Conservation (phyloP, 2,888 invertebrate species). For the Oxytorus armatus region DNA sequence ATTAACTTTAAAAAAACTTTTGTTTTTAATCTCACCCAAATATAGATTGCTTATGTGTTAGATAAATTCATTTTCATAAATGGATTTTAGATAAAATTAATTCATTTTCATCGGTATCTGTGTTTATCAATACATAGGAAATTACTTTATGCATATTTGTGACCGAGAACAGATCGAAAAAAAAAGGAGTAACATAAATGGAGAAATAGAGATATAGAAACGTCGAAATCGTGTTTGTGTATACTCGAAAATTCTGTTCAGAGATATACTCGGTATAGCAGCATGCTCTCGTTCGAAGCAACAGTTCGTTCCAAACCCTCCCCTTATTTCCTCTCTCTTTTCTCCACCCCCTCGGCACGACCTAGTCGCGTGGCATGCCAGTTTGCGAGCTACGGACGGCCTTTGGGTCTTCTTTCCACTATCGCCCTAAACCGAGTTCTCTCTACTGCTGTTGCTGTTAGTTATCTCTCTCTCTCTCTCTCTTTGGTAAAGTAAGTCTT, state of each 20-base stretch:
- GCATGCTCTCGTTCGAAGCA: conserved; percentile 80
- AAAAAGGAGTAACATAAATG: background rate
- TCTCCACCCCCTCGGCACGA: conserved; percentile 57
- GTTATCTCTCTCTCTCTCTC: conserved; percentile 50
- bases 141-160: background rate
- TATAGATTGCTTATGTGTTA: background rate
- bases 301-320: conserved; percentile 79
- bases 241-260: conserved; percentile 67
- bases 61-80: background rate
- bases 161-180: background rate
- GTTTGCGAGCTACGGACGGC: conserved; percentile 55
- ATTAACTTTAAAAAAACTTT: background rate
- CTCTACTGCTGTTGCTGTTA: conserved; percentile 39
- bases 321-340: conserved; percentile 50
- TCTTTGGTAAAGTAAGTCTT: conserved; percentile 33
- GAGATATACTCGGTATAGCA: conserved; percentile 53
- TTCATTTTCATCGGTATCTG: background rate
- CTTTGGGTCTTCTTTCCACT: conserved; percentile 66
- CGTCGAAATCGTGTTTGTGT: conserved; percentile 75
- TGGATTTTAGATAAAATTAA: background rate
- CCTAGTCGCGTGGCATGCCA: conserved; percentile 65
- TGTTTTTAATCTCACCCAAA: background rate
- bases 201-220: conserved; percentile 1
- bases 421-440: conserved; percentile 63
- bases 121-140: background rate